Evolutionary conservation across 2,888 invertebrate genomes (phyloP), one percentile per base, ranked within the genome.

Genomic region (Andricus curvator): DNA sequence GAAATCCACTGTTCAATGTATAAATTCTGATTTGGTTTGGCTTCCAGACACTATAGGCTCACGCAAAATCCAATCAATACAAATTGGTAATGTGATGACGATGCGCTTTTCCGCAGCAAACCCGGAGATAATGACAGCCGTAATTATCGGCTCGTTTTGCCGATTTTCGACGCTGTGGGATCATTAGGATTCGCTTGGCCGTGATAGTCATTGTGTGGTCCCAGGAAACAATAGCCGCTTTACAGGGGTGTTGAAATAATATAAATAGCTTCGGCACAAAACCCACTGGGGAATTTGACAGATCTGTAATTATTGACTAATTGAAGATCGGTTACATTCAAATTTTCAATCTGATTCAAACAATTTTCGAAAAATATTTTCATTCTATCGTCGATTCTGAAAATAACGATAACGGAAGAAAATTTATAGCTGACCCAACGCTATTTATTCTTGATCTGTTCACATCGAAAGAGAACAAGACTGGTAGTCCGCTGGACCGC

Each of bases 61-160:
- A n/a, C 67, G 56, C 33, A 83, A 86, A 84, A 85, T 86, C 81
- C 85, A 86, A 90, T 90, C 89, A 88, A 89, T 90, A 89, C 87
- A 91, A 91, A 91, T 90, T 90, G 88, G 88, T 86, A 87, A 86
- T 85, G 84, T 87, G 85, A 91, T 91, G 91, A 91, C 90, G 87
- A 20, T 80, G 91, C 90, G 84, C 78, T 90, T 88, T 87, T 86
- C 82, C 81, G 66, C 81, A 77, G 60, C n/a, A 60, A 60, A 60
- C 74, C 70, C 80, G 84, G 83, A 81, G 89, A 89, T 90, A 90
- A 90, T 88, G 89, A 89, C 89, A 86, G 87, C 85, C 87, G 83
- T 87, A 89, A 90, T 90, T 88, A 88, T 86, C 86, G 88, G 86
- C 86, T 88, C 87, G 88, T 89, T 89, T 86, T 84, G 87, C 84